A percentile compares a stretch with the other conserved stretches of the same genome.
Evolutionary conservation across 53 echinoderm and acorn worm species (phyloP).

Genomic region (Apostichopus leukothele): DNA sequence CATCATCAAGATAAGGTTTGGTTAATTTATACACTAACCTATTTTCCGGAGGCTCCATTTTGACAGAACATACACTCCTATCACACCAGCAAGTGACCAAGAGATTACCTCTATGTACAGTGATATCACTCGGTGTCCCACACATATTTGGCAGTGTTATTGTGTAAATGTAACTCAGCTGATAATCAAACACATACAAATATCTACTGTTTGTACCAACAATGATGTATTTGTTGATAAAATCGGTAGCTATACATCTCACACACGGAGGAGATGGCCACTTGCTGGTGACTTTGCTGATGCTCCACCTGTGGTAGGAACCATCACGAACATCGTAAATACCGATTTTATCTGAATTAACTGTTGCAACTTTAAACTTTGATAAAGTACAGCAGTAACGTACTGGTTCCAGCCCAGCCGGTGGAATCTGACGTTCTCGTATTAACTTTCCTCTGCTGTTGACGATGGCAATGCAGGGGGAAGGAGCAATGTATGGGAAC

Average conservation of each 20-base stretch:
- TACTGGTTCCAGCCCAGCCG: too few relatives aligned
- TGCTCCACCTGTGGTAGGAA: not conserved
- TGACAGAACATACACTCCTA: not conserved
- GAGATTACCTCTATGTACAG: not conserved
- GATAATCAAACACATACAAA: not conserved
- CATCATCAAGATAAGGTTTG: not conserved
- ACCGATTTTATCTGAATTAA: not conserved
- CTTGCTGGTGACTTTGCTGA: not conserved
- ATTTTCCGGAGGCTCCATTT: not conserved
- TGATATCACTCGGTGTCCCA: not conserved
- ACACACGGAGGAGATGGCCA: not conserved
- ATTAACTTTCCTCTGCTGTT: too few relatives aligned
- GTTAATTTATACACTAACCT: not conserved
- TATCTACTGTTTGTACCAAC: not conserved
- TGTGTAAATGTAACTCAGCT: not conserved
- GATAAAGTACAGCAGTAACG: not conserved
- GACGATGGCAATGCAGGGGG: too few relatives aligned
- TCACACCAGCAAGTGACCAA: not conserved
- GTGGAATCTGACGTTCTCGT: too few relatives aligned
- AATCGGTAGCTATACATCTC: not conserved
- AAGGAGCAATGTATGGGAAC: too few relatives aligned
- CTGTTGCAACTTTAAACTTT: not conserved
- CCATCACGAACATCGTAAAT: not conserved
- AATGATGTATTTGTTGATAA: not conserved
- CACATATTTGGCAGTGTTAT: not conserved